phyloP scores from a whole-genome alignment of 2,797 vertebrate species.

The Tokudaia muenninki region DNA sequence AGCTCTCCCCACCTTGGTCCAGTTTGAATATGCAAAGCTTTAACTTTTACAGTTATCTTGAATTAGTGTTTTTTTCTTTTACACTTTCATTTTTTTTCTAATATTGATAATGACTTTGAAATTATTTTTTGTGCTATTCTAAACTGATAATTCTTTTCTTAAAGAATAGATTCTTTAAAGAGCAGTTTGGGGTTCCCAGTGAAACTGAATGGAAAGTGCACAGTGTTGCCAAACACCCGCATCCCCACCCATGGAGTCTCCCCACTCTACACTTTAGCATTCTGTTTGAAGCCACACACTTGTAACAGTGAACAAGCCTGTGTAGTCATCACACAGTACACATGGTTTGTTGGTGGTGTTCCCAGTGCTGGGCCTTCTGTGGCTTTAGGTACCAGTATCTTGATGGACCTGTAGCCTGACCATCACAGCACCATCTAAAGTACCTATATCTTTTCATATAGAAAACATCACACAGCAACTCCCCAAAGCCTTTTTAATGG shows the following conservation, averaged over 20 bases:
- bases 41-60: not conserved
- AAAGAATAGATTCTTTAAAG: not conserved
- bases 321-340: not conserved
- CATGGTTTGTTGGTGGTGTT: not conserved
- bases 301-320: not conserved
- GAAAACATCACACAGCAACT: not conserved
- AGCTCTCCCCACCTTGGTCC: not conserved
- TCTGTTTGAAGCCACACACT: not conserved
- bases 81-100: slow-evolving; percentile 4
- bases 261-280: not conserved
- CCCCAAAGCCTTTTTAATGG: not conserved
- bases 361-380: not conserved
- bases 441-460: not conserved
- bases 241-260: not conserved
- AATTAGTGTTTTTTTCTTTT: not conserved
- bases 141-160: not conserved
- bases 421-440: not conserved
- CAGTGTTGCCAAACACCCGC: not conserved
- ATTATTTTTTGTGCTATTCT: slow-evolving; percentile 15
- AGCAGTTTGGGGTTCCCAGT: not conserved
- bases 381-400: not conserved
- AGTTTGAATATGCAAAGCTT: not conserved
- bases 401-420: not conserved
- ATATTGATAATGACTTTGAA: not conserved
- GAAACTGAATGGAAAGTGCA: not conserved